phyloP scores from a whole-genome alignment of 2,797 vertebrate species.

The Caiman crocodilus region DNA sequence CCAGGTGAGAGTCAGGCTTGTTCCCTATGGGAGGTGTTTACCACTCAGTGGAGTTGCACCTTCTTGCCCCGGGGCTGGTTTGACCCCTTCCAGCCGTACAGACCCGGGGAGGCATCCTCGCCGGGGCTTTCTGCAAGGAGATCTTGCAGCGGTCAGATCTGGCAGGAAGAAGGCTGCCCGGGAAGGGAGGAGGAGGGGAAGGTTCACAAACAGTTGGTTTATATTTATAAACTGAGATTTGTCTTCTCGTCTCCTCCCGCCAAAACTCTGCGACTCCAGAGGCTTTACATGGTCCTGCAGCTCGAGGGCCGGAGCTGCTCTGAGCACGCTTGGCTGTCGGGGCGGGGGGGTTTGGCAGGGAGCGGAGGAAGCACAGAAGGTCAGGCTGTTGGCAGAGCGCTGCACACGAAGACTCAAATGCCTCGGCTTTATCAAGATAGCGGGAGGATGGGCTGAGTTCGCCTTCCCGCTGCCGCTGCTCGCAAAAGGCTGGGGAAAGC shows the following conservation, averaged over 20 bases:
- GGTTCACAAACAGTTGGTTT: no score
- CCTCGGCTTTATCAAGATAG: neutral
- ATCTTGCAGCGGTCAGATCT: neutral
- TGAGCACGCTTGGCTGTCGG: neutral
- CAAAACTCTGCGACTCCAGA: neutral
- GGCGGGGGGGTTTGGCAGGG: neutral
- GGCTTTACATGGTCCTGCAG: neutral
- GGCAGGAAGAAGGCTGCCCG: neutral
- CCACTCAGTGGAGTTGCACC: neutral
- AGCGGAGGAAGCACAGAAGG: slow-evolving; percentile 25
- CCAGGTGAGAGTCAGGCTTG: neutral
- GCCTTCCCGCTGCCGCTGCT: neutral
- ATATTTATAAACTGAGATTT: neutral
- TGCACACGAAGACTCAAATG: neutral
- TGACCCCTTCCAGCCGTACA: neutral
- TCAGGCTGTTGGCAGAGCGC: slow-evolving; percentile 29
- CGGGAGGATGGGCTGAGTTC: neutral
- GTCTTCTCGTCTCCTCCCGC: neutral
- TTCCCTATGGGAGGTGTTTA: neutral
- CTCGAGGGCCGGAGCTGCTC: neutral
- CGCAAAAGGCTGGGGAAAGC: neutral
- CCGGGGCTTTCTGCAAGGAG: neutral
- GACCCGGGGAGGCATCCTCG: neutral
- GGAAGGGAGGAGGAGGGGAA: neutral
- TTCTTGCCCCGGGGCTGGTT: neutral